These are phyloP conservation scores for Caerostris darwini DNA, from an alignment of 1,140 invertebrate species.

Conservation along the genomic window DNA sequence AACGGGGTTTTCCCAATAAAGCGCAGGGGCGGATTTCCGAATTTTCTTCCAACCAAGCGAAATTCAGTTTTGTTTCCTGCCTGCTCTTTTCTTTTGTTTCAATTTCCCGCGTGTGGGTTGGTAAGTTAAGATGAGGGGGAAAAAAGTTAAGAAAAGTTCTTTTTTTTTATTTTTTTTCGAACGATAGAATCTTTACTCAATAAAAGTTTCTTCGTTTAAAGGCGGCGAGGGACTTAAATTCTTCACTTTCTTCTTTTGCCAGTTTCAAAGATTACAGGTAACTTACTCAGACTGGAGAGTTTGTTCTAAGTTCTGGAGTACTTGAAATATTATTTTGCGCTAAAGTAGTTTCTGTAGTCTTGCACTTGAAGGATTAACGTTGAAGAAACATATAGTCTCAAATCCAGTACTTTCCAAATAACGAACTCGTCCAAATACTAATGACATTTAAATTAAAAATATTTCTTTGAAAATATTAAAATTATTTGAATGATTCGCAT, in stretches of 20 bases:
- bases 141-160: not conserved
- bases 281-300: not conserved
- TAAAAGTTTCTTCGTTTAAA: constrained; percentile 38
- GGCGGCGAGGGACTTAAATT: constrained; percentile 24
- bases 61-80: constrained; percentile 56
- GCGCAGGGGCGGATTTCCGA: constrained; percentile 64
- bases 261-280: constrained; percentile 12
- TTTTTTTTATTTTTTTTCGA: too few relatives aligned
- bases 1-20: constrained; percentile 68
- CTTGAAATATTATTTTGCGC: constrained; percentile 9
- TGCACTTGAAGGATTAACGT: too few relatives aligned
- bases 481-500: too few relatives aligned
- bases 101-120: constrained; percentile 49
- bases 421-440: too few relatives aligned
- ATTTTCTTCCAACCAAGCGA: constrained; percentile 33
- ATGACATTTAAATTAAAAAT: too few relatives aligned
- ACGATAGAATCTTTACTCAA: constrained; percentile 34
- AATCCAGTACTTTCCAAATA: too few relatives aligned
- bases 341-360: not conserved
- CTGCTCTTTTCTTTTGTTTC: constrained; percentile 42
- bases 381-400: too few relatives aligned
- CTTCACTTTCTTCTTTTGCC: not conserved
- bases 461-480: too few relatives aligned
- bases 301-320: not conserved
- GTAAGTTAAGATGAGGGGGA: not conserved